These are phyloP conservation scores for Carettochelys insculpta DNA, from an alignment of 2,113 vertebrate species.

Conservation along the genomic window DNA sequence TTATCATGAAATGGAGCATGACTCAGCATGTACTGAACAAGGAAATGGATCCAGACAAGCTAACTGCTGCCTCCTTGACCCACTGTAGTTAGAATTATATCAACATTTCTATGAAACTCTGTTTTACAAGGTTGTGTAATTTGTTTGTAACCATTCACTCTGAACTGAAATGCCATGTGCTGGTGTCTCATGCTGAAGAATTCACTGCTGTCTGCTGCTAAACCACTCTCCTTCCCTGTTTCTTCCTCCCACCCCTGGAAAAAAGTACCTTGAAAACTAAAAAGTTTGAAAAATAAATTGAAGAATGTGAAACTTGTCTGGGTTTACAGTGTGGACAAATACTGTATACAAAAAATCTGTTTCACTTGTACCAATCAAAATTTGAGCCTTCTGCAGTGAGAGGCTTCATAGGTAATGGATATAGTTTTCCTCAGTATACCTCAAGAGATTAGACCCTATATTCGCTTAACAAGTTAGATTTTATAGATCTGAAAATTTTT, in stretches of 20 bases:
- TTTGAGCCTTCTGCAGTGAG: fast-evolving
- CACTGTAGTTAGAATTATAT: background rate
- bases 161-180: background rate
- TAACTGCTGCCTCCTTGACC: background rate
- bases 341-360: background rate
- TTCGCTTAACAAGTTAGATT: background rate
- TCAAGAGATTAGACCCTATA: background rate
- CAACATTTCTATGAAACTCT: background rate
- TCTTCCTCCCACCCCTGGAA: background rate
- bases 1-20: constrained; percentile 17
- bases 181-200: background rate
- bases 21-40: background rate
- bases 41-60: background rate
- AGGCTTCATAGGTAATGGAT: background rate
- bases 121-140: background rate
- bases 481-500: background rate
- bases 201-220: fast-evolving
- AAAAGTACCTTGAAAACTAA: too few relatives aligned
- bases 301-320: background rate
- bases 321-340: background rate
- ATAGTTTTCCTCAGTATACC: background rate
- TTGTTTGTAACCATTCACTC: background rate
- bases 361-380: background rate
- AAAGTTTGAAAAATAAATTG: too few relatives aligned
- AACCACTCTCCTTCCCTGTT: background rate